Evolutionary conservation across 2,113 vertebrate species (phyloP), one percentile per base, ranked within the genome.

Genomic region (Uropsilus gracilis): DNA sequence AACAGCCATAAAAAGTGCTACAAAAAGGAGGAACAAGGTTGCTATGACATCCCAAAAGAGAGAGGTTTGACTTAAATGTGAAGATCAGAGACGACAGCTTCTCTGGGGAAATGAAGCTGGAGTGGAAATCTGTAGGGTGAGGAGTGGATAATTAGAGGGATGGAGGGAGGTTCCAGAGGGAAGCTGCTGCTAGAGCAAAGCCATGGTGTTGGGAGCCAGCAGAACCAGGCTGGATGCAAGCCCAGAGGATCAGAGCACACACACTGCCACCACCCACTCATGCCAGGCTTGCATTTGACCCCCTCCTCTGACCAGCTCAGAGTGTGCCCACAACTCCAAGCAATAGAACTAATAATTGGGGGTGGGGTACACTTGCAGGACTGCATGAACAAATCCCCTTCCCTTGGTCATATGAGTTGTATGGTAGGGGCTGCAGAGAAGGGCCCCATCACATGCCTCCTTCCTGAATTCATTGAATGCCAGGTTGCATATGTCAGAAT

Each of bases 381-480:
- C 88, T 20, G 88, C 50, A 14, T 12, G 16, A 8, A 50, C 12
- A 50, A 50, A 14, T 50, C 48, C 48, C 48, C 16, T 6, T 50
- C 11, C 50, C 6, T 53, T 17, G 50, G 1, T 18, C 16, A 18
- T 4, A 14, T 53, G 17, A 18, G 50, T 18, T 53, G 50, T 53
- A 6, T 6, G 59, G 59, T 28, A 28, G 59, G 28, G 24, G 28
- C 59, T 61, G 11, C 26, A 61, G 59, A 30, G 26, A 61, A 61
- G 16, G 34, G 24, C 34, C 66, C 34, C 9, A 18, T n/a, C 17
- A 9, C 59, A 76, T 44, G 34, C 0, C 3, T 94, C 89, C 91
- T 86, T 95, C 92, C 57, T 86, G 50, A 87, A 86, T 77, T 95
- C 95, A 95, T 86, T 92, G 92, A 76, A 63, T 95, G 94, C 32